Evolutionary conservation across 2,888 invertebrate genomes (phyloP).

Genomic region (Mesoligia furuncula): DNA sequence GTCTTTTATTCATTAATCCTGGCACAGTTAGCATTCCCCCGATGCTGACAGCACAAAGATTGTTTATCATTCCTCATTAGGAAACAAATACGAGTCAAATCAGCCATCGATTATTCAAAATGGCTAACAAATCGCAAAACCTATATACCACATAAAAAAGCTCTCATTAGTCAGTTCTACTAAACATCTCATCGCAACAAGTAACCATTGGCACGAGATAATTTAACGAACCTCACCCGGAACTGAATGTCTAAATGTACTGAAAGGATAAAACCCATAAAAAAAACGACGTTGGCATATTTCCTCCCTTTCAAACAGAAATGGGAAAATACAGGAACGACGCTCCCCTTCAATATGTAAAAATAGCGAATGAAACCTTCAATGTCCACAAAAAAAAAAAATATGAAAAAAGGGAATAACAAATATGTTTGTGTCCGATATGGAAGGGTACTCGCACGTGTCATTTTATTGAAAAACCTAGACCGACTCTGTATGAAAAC

Average conservation of each 20-base stretch:
- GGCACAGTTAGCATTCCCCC: no score
- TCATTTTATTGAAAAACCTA: conserved; percentile 22
- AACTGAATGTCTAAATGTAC: conserved; percentile 36
- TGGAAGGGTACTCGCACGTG: conserved; percentile 5
- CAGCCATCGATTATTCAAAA: background rate
- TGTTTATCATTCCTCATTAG: background rate
- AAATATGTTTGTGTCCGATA: conserved; percentile 37
- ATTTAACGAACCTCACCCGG: conserved; percentile 62
- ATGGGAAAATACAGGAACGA: conserved; percentile 21
- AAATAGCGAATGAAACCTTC: conserved; percentile 30
- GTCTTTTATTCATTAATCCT: no score
- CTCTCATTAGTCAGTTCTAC: background rate
- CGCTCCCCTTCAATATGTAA: conserved; percentile 27
- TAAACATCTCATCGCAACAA: conserved; percentile 23
- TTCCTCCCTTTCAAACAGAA: conserved; percentile 38
- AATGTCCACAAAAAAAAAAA: conserved; percentile 27
- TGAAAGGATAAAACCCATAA: conserved; percentile 36
- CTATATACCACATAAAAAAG: background rate
- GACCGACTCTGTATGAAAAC: conserved; percentile 20
- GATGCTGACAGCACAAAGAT: background rate
- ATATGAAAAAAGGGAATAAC: conserved; percentile 26
- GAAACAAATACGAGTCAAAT: background rate
- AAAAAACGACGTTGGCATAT: conserved; percentile 28
- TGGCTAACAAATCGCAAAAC: conserved; percentile 10
- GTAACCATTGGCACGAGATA: conserved; percentile 53